A percentile compares a stretch with the other conserved stretches of the same genome.
Evolutionary conservation across 2,113 vertebrate species (phyloP).

Genomic region (Callithrix jacchus): DNA sequence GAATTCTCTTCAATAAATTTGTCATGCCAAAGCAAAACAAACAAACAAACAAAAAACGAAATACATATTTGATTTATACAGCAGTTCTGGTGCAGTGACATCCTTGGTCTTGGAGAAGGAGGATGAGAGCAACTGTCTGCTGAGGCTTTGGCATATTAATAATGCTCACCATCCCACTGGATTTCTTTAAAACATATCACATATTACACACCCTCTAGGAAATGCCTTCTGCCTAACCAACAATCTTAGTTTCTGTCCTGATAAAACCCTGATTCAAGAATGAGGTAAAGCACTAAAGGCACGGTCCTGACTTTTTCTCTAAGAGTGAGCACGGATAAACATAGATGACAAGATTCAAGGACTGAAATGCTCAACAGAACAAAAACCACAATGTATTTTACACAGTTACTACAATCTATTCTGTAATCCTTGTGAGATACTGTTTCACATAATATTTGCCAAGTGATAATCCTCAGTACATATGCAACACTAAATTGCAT

Average conservation of each 20-base stretch:
- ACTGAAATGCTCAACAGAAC: not conserved
- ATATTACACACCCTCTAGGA: not conserved
- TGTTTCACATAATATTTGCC: not conserved
- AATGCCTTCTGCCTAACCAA: not conserved
- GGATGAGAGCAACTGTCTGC: not conserved
- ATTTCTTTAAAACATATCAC: not conserved
- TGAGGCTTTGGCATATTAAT: not conserved
- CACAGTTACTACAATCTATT: not conserved
- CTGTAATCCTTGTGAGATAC: not conserved
- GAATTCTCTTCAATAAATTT: slow-evolving; percentile 58
- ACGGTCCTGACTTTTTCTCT: not conserved
- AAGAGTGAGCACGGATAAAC: not conserved
- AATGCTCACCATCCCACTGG: not conserved
- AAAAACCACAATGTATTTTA: not conserved
- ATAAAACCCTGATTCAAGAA: not conserved
- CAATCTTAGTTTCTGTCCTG: not conserved
- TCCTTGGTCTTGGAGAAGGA: not conserved
- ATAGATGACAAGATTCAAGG: not conserved
- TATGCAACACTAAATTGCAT: not conserved
- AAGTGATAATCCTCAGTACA: not conserved
- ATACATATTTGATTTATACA: not conserved
- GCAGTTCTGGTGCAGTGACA: not conserved
- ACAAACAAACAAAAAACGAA: too few species aligned
- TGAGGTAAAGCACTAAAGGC: not conserved
- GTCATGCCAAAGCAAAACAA: not conserved